Evolutionary conservation across 1,140 invertebrate genomes (phyloP).

Genomic region (Heliothis virescens): DNA sequence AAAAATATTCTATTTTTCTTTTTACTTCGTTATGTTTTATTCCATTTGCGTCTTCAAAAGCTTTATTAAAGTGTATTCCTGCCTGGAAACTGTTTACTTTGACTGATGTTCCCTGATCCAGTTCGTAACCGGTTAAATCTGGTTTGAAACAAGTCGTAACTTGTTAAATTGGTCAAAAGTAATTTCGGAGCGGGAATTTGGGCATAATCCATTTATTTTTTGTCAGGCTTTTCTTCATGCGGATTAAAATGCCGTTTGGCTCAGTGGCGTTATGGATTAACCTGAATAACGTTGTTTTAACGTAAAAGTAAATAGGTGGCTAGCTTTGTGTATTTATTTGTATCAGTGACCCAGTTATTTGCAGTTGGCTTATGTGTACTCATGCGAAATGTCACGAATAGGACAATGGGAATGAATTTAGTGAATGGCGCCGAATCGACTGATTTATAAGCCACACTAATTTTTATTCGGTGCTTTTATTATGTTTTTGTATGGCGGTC

Average conservation of each 20-base stretch:
- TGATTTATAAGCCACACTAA: slow-evolving; percentile 24
- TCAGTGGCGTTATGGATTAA: slow-evolving; percentile 54
- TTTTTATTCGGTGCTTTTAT: slow-evolving; percentile 17
- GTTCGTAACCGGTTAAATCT: slow-evolving; percentile 31
- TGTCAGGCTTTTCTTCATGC: slow-evolving; percentile 41
- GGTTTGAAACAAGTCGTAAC: slow-evolving; percentile 35
- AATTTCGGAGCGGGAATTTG: slow-evolving; percentile 19
- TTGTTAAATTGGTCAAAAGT: slow-evolving; percentile 36
- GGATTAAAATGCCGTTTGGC: slow-evolving; percentile 60
- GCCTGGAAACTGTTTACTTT: slow-evolving; percentile 42
- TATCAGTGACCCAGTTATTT: slow-evolving; percentile 41
- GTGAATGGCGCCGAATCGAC: slow-evolving; percentile 14
- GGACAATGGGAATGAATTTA: slow-evolving; percentile 34
- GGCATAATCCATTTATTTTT: slow-evolving; percentile 44
- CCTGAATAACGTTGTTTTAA: slow-evolving; percentile 55
- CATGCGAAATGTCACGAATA: slow-evolving; percentile 36
- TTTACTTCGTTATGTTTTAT: slow-evolving; percentile 51
- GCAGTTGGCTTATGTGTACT: slow-evolving; percentile 11
- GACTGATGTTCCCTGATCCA: slow-evolving; percentile 29
- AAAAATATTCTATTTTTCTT: slow-evolving; percentile 33
- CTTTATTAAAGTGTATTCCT: slow-evolving; percentile 29
- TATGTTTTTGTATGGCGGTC: background rate
- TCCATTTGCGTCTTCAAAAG: slow-evolving; percentile 50
- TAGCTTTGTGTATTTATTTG: slow-evolving; percentile 40
- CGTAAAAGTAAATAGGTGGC: slow-evolving; percentile 38